Evolutionary conservation across 2,797 vertebrate genomes (phyloP).

Genomic region (Heteromormyrus szaboi): DNA sequence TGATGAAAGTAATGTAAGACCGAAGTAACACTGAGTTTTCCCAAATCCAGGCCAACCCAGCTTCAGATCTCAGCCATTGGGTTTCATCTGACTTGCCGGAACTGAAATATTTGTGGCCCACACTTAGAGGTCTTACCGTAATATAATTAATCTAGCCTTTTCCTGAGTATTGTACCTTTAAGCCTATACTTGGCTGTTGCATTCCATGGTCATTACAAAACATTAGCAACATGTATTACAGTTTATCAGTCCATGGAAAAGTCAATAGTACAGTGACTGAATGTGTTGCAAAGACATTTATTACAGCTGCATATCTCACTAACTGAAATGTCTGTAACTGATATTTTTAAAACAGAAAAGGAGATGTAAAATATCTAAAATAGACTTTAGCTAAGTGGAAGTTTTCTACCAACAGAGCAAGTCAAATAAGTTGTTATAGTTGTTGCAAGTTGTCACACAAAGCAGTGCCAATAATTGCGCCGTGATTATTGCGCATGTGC

Average conservation of each 20-base stretch:
- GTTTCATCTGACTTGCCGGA: neutral
- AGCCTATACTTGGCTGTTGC: neutral
- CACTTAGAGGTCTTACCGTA: neutral
- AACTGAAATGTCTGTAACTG: neutral
- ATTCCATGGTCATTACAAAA: neutral
- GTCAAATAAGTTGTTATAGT: neutral
- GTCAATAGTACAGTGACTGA: neutral
- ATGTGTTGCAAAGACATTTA: neutral
- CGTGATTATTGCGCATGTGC: neutral
- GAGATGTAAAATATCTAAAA: neutral
- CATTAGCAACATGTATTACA: neutral
- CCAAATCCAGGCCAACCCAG: neutral
- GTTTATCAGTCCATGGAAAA: neutral
- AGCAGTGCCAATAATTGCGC: neutral
- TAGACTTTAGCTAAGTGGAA: neutral
- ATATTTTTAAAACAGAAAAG: neutral
- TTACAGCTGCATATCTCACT: neutral
- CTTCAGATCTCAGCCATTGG: neutral
- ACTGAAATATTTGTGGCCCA: neutral
- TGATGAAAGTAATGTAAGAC: neutral
- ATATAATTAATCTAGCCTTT: neutral
- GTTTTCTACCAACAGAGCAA: neutral
- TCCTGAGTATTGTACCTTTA: neutral
- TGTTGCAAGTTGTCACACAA: neutral
- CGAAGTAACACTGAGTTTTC: neutral